Base-by-base conservation (phyloP, 2,113 vertebrate species). In the Bufo bufo region DNA sequence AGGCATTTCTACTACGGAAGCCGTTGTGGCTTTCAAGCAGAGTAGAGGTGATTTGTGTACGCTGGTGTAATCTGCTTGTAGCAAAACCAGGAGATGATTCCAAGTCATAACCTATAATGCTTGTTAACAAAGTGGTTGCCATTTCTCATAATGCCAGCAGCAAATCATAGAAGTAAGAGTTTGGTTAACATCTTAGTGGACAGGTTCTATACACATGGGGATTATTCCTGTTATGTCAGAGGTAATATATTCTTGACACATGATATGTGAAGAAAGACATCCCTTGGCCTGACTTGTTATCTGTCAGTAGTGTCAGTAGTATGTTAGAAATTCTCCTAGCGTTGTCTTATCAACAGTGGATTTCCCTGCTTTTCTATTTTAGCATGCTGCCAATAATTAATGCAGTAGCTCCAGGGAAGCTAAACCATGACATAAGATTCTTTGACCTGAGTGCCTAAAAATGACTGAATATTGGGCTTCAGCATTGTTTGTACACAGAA, bases 161-260 rank as follows among this genome's bases (percentile, higher is more conserved):
- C 47, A 83, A 66, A 83, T 80, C 77, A 80, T 83, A 69, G 6
- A 66, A 52, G 4, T 50, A 83, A 52, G 10, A 52, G 19, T 52
- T 45, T 69, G 20, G 20, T 7, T 20, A 19, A 69, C 81, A 69
- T 52, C 58, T 47, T n/a, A 66, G 47, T 20, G 4, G 58, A 81
- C 56, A 61, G 58, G 47, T 83, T 52, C 45, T 13, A 11, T 14
- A 23, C 63, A 7, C 81, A 52, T 69, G 63, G 81, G 81, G 61
- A 69, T 69, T 83, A 69, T 83, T 49, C 45, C 52, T 65, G n/a
- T 66, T 52, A 83, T 69, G 81, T 83, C 61, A 69, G 47, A 83
- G 20, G 63, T 83, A 66, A 83, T 83, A 49, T 83, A 50, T 69
- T n/a, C 63, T 20, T 69, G 61, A 83, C 61, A 83, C 49, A 14